Conservation (phyloP, 2,113 vertebrate species). For the Pongo pygmaeus region DNA sequence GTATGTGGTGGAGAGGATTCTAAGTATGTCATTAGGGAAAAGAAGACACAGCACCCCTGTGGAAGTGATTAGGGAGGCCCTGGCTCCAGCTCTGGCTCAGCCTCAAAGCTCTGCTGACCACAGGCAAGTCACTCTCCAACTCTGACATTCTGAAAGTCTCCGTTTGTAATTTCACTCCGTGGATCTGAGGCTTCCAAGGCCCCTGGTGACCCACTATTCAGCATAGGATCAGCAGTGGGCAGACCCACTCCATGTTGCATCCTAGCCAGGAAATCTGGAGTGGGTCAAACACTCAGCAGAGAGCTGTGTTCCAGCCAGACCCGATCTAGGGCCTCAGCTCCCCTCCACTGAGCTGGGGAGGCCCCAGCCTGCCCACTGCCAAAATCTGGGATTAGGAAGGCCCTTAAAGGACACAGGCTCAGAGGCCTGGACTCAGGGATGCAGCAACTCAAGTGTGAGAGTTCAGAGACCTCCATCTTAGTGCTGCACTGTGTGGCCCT, state of each 20-base stretch:
- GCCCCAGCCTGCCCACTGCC: not conserved
- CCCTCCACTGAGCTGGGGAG: not conserved
- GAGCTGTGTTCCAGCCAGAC: not conserved
- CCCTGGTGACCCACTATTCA: not conserved
- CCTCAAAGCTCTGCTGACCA: not conserved
- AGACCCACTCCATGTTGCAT: conserved; percentile 30
- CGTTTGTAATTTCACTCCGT: not conserved
- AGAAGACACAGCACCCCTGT: accelerated
- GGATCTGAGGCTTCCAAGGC: not conserved
- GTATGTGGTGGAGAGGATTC: not conserved
- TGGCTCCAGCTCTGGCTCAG: not conserved
- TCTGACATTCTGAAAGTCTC: not conserved
- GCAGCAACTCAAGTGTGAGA: not conserved
- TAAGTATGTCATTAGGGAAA: not conserved
- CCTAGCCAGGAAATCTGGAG: not conserved
- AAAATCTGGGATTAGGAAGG: not conserved
- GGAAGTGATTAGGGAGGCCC: not conserved
- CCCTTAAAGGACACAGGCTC: not conserved
- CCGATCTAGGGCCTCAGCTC: not conserved
- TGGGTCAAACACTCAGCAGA: not conserved
- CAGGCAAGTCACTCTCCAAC: not conserved
- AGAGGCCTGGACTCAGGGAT: not conserved
- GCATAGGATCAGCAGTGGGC: conserved; percentile 58
- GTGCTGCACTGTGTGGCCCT: accelerated
- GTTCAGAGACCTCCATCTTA: not conserved